These are phyloP conservation scores for Notechis scutatus DNA, from an alignment of 2,113 vertebrate species.

Conservation along the genomic window DNA sequence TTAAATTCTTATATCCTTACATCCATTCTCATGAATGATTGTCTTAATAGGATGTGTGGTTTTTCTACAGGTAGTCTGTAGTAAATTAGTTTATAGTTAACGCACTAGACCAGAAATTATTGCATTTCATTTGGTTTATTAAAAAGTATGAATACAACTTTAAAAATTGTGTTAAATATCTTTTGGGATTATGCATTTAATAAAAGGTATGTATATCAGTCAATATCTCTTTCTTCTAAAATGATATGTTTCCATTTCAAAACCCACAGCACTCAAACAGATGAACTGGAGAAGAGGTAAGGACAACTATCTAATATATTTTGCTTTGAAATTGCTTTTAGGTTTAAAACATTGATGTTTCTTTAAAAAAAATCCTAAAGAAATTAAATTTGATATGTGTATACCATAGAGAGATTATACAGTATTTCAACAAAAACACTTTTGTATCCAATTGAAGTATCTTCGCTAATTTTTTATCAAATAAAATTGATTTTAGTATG, in stretches of 20 bases:
- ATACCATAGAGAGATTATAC: neutral
- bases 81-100: neutral
- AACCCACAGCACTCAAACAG: slow-evolving; percentile 42
- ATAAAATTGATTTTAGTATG: neutral
- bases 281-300: slow-evolving; percentile 16
- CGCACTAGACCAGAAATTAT: neutral
- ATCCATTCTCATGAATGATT: neutral
- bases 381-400: neutral
- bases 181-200: neutral
- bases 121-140: neutral
- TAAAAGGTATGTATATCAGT: neutral
- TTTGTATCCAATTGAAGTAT: neutral
- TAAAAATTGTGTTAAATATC: neutral
- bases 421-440: neutral
- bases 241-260: neutral
- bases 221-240: neutral
- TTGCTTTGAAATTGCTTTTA: neutral
- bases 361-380: neutral
- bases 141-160: neutral
- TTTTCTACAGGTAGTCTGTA: neutral
- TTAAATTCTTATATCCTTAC: neutral
- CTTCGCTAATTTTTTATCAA: neutral
- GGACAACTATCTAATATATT: neutral
- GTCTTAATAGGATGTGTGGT: neutral
- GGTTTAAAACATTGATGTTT: neutral